Percentiles rank a stretch among this genome's conserved stretches.
Conservation (phyloP, 1,140 invertebrate species). For the Potamilus streckersoni region DNA sequence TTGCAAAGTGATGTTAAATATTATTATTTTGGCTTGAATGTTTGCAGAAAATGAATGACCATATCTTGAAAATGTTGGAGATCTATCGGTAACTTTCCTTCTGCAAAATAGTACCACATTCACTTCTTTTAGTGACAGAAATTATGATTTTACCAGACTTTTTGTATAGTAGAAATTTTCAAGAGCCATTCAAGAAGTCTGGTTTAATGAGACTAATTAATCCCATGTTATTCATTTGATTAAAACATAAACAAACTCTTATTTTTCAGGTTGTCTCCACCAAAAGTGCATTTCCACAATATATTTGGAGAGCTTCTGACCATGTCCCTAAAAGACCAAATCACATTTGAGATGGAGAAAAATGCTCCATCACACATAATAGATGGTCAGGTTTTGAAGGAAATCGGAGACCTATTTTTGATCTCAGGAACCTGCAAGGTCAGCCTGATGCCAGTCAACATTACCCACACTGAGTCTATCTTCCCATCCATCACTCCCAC, state of each 20-base stretch:
- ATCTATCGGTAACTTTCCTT: too few relatives aligned
- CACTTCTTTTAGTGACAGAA: too few relatives aligned
- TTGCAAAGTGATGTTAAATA: too few relatives aligned
- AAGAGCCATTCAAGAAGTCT: too few relatives aligned
- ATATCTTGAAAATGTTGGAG: too few relatives aligned
- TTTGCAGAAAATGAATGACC: too few relatives aligned
- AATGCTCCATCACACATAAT: constrained; percentile 22
- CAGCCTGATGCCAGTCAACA: constrained; percentile 19
- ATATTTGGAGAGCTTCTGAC: constrained; percentile 31
- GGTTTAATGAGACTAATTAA: too few relatives aligned
- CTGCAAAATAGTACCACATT: too few relatives aligned
- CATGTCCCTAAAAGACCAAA: constrained; percentile 8
- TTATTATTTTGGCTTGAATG: too few relatives aligned
- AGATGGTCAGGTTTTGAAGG: constrained; percentile 19
- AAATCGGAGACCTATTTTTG: constrained; percentile 27
- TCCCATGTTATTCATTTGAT: too few relatives aligned
- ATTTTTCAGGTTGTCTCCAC: constrained; percentile 7
- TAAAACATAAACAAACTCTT: neutral
- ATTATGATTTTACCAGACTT: too few relatives aligned
- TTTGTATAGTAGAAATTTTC: too few relatives aligned
- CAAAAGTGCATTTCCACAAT: constrained; percentile 18
- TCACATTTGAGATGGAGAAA: constrained; percentile 17
- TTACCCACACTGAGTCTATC: constrained; percentile 9
- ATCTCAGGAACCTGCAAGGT: constrained; percentile 19
- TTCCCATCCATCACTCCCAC: constrained; percentile 17